phyloP scores from a whole-genome alignment of 2,888 invertebrate species.

The Cheilosia impressa region DNA sequence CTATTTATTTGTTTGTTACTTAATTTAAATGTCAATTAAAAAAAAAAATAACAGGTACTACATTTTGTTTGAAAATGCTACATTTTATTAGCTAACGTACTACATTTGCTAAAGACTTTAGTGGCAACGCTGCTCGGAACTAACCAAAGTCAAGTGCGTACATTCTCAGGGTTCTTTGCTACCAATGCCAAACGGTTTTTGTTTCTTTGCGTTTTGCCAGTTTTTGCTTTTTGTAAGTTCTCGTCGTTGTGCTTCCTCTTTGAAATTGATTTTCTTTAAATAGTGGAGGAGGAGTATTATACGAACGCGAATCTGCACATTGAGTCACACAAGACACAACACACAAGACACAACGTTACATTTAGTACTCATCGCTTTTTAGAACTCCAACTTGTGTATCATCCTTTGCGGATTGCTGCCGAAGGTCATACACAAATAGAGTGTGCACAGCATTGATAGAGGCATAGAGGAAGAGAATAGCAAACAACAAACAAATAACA shows the following conservation, averaged over 20 bases:
- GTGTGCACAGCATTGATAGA: neutral
- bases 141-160: constrained; percentile 76
- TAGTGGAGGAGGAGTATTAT: constrained; percentile 17
- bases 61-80: too few species aligned
- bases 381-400: constrained; percentile 14
- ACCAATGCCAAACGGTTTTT: constrained; percentile 71
- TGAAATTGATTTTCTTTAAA: constrained; percentile 49
- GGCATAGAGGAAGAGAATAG: constrained; percentile 22
- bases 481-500: constrained; percentile 7
- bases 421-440: constrained; percentile 13
- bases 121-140: too few species aligned
- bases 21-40: too few species aligned
- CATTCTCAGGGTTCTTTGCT: constrained; percentile 74
- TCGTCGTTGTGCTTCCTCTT: constrained; percentile 23
- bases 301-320: neutral
- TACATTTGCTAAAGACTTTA: too few species aligned
- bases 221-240: constrained; percentile 36
- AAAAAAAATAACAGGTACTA: too few species aligned
- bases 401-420: constrained; percentile 11
- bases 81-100: too few species aligned
- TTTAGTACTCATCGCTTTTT: constrained; percentile 47
- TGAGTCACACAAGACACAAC: neutral
- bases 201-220: constrained; percentile 21
- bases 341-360: neutral
- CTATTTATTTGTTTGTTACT: too few species aligned